Evolutionary conservation across 2,113 vertebrate genomes (phyloP), one percentile per base, ranked within the genome.

Genomic region (Centropristis striata): DNA sequence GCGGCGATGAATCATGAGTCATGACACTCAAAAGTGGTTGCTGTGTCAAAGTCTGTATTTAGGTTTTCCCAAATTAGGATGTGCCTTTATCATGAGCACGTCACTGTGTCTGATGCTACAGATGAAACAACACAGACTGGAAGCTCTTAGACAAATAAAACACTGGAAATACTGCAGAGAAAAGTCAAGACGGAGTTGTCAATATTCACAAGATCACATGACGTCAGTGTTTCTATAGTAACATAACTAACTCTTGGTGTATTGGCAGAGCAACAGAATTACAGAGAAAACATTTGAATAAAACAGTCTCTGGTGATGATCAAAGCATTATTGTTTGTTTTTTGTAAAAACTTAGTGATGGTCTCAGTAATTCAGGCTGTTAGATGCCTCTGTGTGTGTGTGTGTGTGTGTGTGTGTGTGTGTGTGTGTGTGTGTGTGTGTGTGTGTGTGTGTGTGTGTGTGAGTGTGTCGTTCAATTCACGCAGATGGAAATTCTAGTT

Each of bases 191-290:
- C 9, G 10, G 0, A 18, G 50, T 37, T 58, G 49, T 41, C 55
- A 81, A 54, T 82, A 68, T 74, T 21, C 14, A 51, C 25, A 64
- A 68, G 51, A 77, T 77, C 28, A n/a, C 14, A 4, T 78, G 53
- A 78, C 53, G 51, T 81, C 75, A 32, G 21, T 13, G 71, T 84
- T 70, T 59, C 72, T 71, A 82, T 23, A 27, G 76, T 58, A 66
- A 70, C 9, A 15, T 13, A 76, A 32, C 21, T 58, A 3, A 32
- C n/a, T n/a, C 20, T 51, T 25, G 4, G 20, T 57, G 21, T 74
- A 60, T 25, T 47, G 42, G 14, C 25, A 54, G 4, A 12, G 75
- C 41, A 64, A 25, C 15, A 27, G 21, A 64, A 50, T 41, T 59
- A 14, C 13, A 20, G 14, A 49, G 47, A 73, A 76, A 46, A 37